phyloP scores from a whole-genome alignment of 2,113 vertebrate species.

The Atrichornis clamosus region DNA sequence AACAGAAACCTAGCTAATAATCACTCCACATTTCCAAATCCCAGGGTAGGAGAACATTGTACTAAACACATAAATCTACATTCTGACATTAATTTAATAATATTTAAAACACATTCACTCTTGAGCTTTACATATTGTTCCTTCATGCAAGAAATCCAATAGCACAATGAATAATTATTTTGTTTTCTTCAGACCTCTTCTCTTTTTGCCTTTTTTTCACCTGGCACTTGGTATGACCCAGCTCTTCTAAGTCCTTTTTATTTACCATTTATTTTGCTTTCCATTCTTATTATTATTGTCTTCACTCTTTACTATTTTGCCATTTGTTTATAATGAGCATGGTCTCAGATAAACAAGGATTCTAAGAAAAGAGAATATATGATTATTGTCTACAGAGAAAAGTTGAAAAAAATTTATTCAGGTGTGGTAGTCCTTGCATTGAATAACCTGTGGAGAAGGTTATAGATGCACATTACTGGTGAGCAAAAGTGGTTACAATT shows the following conservation, averaged over 20 bases:
- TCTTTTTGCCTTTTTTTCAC: not conserved
- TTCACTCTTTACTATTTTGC: not conserved
- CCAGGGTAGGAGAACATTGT: conserved; percentile 38
- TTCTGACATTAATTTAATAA: conserved; percentile 52
- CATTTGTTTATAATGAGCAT: not conserved
- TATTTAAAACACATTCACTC: conserved; percentile 46
- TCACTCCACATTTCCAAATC: conserved; percentile 41
- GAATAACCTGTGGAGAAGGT: not conserved
- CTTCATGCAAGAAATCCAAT: not conserved
- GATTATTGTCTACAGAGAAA: not conserved
- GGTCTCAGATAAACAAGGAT: not conserved
- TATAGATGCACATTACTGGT: not conserved
- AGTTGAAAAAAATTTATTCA: not conserved
- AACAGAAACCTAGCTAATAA: conserved; percentile 67
- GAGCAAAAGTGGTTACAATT: not conserved
- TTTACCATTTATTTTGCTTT: not conserved
- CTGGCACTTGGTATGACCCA: not conserved
- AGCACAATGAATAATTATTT: not conserved
- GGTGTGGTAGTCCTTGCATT: not conserved
- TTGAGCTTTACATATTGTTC: conserved; percentile 47
- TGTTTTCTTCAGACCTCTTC: conserved; percentile 6
- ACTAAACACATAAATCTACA: conserved; percentile 60
- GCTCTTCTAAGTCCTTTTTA: not conserved
- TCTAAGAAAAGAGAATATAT: not conserved
- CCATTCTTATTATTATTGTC: not conserved